These are phyloP conservation scores for Drosophila arawakana DNA, from an alignment of 1,140 invertebrate species.

Conservation along the genomic window DNA sequence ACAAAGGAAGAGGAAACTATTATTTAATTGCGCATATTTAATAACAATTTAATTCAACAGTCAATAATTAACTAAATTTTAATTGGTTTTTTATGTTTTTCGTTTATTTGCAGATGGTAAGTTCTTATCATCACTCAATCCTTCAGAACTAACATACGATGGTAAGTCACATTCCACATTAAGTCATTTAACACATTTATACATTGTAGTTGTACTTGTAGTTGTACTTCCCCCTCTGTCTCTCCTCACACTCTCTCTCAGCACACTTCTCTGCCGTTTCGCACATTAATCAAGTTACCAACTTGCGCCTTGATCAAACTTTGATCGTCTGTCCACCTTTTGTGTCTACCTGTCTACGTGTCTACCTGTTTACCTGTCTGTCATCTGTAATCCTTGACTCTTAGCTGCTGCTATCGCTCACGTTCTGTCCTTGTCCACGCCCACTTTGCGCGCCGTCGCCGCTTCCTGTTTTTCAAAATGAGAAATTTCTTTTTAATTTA, in stretches of 20 bases:
- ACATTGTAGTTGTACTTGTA: not conserved
- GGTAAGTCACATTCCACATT: conserved; percentile 84
- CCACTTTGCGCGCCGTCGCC: conserved; percentile 67
- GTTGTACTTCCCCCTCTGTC: not conserved
- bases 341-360: conserved; percentile 51
- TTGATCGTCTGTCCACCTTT: conserved; percentile 31
- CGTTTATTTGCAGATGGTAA: conserved; percentile 81
- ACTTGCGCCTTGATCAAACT: conserved; percentile 39
- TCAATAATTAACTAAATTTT: not conserved
- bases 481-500: conserved; percentile 84
- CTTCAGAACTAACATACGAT: conserved; percentile 85
- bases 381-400: conserved; percentile 53
- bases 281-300: conserved; percentile 72
- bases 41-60: conserved; percentile 15
- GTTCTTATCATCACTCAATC: conserved; percentile 85
- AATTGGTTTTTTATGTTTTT: conserved; percentile 25
- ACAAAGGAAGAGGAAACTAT: not conserved
- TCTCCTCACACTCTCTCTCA: conserved; percentile 1
- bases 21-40: conserved; percentile 54
- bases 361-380: conserved; percentile 22
- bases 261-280: conserved; percentile 52
- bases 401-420: conserved; percentile 47
- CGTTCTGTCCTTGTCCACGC: conserved; percentile 58
- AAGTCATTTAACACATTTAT: conserved; percentile 76
- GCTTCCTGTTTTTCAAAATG: conserved; percentile 76